phyloP scores from a whole-genome alignment of 2,797 vertebrate species.

The Anniella stebbinsi region DNA sequence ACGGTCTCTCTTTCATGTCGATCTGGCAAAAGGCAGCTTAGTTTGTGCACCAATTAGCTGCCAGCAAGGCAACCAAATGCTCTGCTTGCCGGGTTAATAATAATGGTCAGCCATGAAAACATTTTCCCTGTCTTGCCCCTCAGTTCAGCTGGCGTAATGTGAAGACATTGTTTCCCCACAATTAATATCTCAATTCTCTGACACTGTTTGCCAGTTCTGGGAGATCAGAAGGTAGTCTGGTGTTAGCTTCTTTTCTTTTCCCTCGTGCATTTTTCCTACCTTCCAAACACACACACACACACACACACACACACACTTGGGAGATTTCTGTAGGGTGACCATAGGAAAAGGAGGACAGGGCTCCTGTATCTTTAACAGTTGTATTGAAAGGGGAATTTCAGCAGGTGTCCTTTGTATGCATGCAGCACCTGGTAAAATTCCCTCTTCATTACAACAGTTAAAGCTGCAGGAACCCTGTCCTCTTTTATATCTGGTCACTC shows the following conservation, averaged over 20 bases:
- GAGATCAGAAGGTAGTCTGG: conserved; percentile 69
- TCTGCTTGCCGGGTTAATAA: conserved; percentile 52
- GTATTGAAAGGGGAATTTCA: no score
- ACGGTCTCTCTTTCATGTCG: conserved; percentile 25
- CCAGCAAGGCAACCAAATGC: conserved; percentile 55
- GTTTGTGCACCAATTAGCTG: conserved; percentile 41
- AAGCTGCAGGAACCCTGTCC: no score
- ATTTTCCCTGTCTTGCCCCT: conserved; percentile 59
- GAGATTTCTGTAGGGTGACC: no score
- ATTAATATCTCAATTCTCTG: conserved; percentile 77
- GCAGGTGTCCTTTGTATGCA: no score
- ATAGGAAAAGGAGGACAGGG: no score
- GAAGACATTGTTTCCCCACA: conserved; percentile 78
- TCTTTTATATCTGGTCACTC: no score
- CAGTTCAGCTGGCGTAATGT: conserved; percentile 74
- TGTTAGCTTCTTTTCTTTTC: conserved; percentile 67
- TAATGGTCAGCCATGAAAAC: conserved; percentile 44
- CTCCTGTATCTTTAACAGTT: no score
- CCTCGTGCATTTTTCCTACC: conserved; percentile 59
- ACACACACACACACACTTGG: conserved; percentile 59
- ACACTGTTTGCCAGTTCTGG: conserved; percentile 73
- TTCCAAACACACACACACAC: no score
- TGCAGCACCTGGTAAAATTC: no score
- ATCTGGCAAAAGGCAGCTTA: conserved; percentile 45
- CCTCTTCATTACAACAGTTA: no score